Evolutionary conservation across 1,140 invertebrate genomes (phyloP).

Genomic region (Brachionus angularis): DNA sequence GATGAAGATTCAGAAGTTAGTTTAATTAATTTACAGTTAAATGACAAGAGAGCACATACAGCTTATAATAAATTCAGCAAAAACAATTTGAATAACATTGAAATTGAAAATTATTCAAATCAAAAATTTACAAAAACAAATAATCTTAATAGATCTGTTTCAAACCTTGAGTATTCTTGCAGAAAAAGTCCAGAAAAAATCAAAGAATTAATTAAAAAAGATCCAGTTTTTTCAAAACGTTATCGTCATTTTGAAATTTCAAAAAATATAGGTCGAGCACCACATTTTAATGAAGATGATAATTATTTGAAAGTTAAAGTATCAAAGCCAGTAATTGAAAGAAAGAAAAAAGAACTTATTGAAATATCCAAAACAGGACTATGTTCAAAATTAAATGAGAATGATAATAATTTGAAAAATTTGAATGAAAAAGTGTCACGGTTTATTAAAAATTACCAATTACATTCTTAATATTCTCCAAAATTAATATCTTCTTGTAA

Average conservation of each 20-base stretch:
- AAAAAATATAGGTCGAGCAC: background rate
- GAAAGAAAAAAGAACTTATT: constrained; percentile 20
- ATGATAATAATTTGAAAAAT: background rate
- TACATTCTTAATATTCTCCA: constrained; percentile 15
- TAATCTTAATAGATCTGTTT: background rate
- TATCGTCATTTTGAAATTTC: background rate
- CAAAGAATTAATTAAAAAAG: background rate
- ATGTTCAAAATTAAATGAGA: background rate
- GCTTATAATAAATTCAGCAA: no score
- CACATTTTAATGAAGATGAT: background rate
- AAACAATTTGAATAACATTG: no score
- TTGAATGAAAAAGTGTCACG: background rate
- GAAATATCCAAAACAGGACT: background rate
- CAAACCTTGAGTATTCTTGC: background rate
- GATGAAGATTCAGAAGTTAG: no score
- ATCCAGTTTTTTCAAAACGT: constrained; percentile 17
- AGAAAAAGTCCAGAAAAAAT: no score
- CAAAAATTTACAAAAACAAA: background rate
- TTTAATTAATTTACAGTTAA: no score
- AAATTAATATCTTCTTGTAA: no score
- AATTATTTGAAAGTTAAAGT: background rate
- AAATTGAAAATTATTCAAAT: no score
- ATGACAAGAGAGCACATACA: no score
- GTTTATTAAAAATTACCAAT: constrained; percentile 24
- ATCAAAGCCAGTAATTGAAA: constrained; percentile 1